phyloP scores from a whole-genome alignment of 2,888 invertebrate species.

The Prosopocoilus inquinatus region DNA sequence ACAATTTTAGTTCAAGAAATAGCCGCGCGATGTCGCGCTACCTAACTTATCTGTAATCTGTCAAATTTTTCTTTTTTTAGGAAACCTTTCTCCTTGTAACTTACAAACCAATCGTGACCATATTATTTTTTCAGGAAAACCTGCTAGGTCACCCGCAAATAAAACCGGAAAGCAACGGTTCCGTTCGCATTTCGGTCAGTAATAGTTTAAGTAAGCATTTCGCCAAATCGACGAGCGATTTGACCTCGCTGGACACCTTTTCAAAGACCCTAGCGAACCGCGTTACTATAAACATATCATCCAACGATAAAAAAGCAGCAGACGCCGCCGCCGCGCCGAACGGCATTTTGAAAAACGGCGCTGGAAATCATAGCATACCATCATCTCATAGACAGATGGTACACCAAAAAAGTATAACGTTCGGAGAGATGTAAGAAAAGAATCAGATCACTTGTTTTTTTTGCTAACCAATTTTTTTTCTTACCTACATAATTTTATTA shows the following conservation, averaged over 20 bases:
- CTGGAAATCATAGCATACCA: constrained; percentile 34
- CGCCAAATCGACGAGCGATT: constrained; percentile 44
- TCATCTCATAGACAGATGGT: constrained; percentile 39
- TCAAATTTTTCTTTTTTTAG: too few species aligned
- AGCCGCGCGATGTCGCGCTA: too few species aligned
- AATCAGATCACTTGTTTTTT: constrained; percentile 3
- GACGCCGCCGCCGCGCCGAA: constrained; percentile 45
- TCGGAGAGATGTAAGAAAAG: constrained; percentile 50
- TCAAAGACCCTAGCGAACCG: constrained; percentile 37
- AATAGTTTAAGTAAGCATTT: constrained; percentile 40
- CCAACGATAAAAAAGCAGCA: constrained; percentile 33
- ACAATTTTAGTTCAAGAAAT: too few species aligned
- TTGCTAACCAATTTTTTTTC: constrained; percentile 6
- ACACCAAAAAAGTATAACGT: constrained; percentile 52
- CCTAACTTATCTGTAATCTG: too few species aligned
- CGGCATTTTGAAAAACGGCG: constrained; percentile 55
- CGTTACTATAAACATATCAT: constrained; percentile 44
- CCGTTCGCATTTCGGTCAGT: constrained; percentile 46
- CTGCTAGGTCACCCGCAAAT: constrained; percentile 41
- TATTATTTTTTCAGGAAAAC: constrained; percentile 39
- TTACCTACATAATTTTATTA: too few species aligned
- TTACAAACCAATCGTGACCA: background rate
- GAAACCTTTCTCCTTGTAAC: too few species aligned
- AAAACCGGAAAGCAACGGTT: constrained; percentile 46
- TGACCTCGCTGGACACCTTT: constrained; percentile 32